Conservation (phyloP, 2,113 vertebrate species). For the Hiodon alosoides region DNA sequence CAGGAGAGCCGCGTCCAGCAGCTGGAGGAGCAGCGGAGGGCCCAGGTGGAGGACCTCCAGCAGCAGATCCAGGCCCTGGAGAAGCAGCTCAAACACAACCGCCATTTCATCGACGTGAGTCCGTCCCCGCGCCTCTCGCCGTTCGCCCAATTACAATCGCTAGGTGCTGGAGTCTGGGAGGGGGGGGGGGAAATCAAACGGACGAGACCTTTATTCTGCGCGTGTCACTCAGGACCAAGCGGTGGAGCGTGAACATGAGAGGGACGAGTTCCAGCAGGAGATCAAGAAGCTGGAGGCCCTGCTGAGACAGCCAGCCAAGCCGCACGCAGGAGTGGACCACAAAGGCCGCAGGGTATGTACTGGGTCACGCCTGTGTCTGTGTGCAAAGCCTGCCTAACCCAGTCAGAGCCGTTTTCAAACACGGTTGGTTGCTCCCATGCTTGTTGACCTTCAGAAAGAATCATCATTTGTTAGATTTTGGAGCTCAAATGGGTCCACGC, state of each 20-base stretch:
- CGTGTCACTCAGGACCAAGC: slow-evolving; percentile 76
- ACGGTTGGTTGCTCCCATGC: no score
- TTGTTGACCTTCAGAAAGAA: no score
- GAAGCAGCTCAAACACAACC: slow-evolving; percentile 82
- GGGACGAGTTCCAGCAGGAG: slow-evolving; percentile 95
- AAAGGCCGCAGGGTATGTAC: slow-evolving; percentile 56
- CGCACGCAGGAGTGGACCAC: slow-evolving; percentile 44
- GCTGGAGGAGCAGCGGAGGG: slow-evolving; percentile 59
- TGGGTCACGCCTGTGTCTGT: no score
- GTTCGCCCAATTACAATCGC: no score
- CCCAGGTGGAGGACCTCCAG: slow-evolving; percentile 68
- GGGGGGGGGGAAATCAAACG: not conserved
- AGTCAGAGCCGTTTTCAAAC: no score
- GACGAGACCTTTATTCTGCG: not conserved
- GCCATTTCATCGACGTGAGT: slow-evolving; percentile 90
- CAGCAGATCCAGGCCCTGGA: slow-evolving; percentile 82
- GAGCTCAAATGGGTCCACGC: no score
- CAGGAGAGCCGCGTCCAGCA: slow-evolving; percentile 68
- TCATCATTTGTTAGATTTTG: no score
- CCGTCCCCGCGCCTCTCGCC: not conserved
- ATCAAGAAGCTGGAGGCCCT: slow-evolving; percentile 81
- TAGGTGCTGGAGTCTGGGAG: not conserved
- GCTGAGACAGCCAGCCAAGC: slow-evolving; percentile 60
- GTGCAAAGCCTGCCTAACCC: no score
- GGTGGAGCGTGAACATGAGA: slow-evolving; percentile 85